Percentiles rank a stretch among this genome's conserved stretches.
Conservation (phyloP, 2,113 vertebrate species). For the Oreotrochilus melanogaster region DNA sequence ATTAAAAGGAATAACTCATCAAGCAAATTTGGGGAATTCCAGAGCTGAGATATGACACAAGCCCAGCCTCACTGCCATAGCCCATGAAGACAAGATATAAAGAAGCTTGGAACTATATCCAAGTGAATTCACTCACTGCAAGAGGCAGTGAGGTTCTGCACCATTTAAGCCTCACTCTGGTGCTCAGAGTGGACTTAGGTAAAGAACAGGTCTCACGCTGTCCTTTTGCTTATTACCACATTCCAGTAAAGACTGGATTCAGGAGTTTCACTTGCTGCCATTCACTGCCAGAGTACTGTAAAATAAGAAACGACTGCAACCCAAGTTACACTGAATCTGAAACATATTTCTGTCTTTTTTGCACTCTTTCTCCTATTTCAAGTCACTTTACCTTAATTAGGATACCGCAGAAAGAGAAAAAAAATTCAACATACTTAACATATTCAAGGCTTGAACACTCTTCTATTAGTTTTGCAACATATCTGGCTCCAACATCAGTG, state of each 20-base stretch:
- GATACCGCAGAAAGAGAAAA: neutral
- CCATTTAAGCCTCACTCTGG: neutral
- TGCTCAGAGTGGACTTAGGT: neutral
- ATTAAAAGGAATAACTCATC: neutral
- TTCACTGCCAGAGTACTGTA: neutral
- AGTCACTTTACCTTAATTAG: neutral
- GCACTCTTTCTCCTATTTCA: neutral
- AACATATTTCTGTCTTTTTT: neutral
- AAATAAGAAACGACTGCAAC: neutral
- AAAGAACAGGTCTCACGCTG: neutral
- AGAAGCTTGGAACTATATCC: neutral
- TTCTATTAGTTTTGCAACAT: conserved; percentile 87
- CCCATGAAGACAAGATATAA: neutral
- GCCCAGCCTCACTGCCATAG: neutral
- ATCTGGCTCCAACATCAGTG: conserved; percentile 89
- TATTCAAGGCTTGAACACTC: conserved; percentile 86
- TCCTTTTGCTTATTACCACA: neutral
- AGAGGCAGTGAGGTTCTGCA: neutral
- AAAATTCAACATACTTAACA: conserved; percentile 84
- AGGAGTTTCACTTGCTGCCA: neutral
- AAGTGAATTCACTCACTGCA: neutral
- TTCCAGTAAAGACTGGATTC: neutral
- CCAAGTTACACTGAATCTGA: neutral
- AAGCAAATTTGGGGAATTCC: neutral
- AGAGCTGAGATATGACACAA: neutral